phyloP scores from a whole-genome alignment of 2,797 vertebrate genomes.

The Nannoperca australis region DNA sequence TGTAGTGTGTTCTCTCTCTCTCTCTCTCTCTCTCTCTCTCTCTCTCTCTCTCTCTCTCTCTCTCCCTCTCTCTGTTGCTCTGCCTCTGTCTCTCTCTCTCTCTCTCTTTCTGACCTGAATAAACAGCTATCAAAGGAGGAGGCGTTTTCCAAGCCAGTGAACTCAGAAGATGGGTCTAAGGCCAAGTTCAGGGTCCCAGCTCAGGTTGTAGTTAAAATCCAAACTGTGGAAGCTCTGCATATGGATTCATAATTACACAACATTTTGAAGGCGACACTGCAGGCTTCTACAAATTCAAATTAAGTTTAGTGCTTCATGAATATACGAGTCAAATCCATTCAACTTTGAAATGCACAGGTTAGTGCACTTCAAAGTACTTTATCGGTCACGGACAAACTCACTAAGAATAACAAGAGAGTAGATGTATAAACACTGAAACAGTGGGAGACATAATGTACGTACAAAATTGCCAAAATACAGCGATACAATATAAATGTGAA shows the following conservation, averaged over 20 bases:
- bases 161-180: constrained; percentile 59
- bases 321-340: not conserved
- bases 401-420: not conserved
- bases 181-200: constrained; percentile 69
- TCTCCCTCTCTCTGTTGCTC: constrained; percentile 43
- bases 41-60: constrained; percentile 65
- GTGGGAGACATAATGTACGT: not conserved
- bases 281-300: not conserved
- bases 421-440: not conserved
- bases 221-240: constrained; percentile 11
- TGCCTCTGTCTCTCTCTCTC: constrained; percentile 23
- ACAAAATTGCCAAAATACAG: not conserved
- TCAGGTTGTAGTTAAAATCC: constrained; percentile 34
- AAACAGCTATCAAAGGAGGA: constrained; percentile 79
- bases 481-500: not conserved
- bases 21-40: too few relatives aligned
- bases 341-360: not conserved
- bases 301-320: not conserved
- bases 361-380: not conserved
- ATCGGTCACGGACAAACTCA: not conserved
- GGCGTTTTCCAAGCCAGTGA: constrained; percentile 66
- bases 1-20: too few relatives aligned
- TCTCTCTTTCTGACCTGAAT: constrained; percentile 77
- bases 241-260: constrained; percentile 26
- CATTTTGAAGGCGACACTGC: constrained; percentile 9